Evolutionary conservation across 2,888 invertebrate genomes (phyloP), one percentile per base, ranked within the genome.

Genomic region (Andrena bicolor): DNA sequence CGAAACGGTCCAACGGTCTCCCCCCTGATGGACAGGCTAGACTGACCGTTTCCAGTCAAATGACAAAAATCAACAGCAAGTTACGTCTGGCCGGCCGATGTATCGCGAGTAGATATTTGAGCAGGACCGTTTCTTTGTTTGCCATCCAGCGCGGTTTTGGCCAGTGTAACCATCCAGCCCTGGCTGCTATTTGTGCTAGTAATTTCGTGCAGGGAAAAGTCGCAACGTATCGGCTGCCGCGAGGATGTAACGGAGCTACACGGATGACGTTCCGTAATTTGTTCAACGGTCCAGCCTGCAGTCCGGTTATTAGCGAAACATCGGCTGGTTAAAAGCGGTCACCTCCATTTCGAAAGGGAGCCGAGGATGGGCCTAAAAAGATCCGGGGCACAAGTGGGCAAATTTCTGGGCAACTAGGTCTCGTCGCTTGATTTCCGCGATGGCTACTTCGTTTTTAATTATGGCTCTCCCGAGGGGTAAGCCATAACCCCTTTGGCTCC

Each of bases 31-130:
- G 66, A 68, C 58, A 53, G 58, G 61, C 64, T 41, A 58, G n/a
- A 53, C 75, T 60, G 80, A 75, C 76, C 65, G 76, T 78, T 84
- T 85, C 81, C 69, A 74, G 85, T 88, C 82, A 89, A 91, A 91
- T 91, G 86, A 91, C 87, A 90, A 91, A 91, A 91, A 91, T 91
- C 91, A 91, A 91, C 91, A 91, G 77, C 83, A 73, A 72, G 76
- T 73, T 80, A 85, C 83, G 85, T 83, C 72, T 72, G 63, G 75
- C 75, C 58, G 79, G 61, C 68, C 82, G 80, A 85, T 82, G 85
- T 84, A 87, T 84, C 82, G 80, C 74, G 84, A 85, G 86, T 84
- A 75, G 83, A 87, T 91, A 90, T 90, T 91, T 91, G 89, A 90
- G 83, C 87, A 91, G 88, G 87, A 87, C 86, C 90, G 87, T 87